Conservation (phyloP, 2,888 invertebrate species). For the Xestia ashworthii region DNA sequence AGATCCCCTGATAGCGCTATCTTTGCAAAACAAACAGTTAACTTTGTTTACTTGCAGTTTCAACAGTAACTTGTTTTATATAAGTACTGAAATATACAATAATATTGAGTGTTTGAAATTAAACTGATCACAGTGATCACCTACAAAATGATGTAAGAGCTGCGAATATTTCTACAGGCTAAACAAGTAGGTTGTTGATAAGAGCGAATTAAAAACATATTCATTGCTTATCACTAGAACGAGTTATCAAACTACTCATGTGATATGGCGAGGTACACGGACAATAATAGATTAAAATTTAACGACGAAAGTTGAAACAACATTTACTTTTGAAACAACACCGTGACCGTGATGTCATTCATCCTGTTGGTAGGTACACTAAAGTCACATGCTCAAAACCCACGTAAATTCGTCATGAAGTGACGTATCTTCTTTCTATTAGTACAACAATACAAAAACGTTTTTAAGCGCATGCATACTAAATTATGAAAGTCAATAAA, state of each 20-base stretch:
- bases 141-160: constrained; percentile 58
- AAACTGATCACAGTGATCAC: constrained; percentile 23
- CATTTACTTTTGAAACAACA: not conserved
- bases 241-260: constrained; percentile 40
- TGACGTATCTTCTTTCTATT: constrained; percentile 13
- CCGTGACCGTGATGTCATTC: not conserved
- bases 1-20: constrained; percentile 47
- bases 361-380: not conserved
- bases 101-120: not conserved
- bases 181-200: constrained; percentile 56
- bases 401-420: constrained; percentile 10
- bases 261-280: constrained; percentile 31
- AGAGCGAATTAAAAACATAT: constrained; percentile 51
- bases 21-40: constrained; percentile 43
- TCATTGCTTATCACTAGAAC: constrained; percentile 32
- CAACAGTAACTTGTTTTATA: not conserved
- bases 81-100: constrained; percentile 5
- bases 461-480: constrained; percentile 15
- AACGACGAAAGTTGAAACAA: not conserved
- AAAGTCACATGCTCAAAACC: constrained; percentile 2
- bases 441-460: constrained; percentile 15
- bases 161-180: constrained; percentile 39
- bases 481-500: constrained; percentile 41
- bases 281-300: constrained; percentile 17
- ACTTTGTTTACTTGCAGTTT: constrained; percentile 29